Evolutionary conservation across 1,140 invertebrate genomes (phyloP).

Genomic region (Zaprionus davidi): DNA sequence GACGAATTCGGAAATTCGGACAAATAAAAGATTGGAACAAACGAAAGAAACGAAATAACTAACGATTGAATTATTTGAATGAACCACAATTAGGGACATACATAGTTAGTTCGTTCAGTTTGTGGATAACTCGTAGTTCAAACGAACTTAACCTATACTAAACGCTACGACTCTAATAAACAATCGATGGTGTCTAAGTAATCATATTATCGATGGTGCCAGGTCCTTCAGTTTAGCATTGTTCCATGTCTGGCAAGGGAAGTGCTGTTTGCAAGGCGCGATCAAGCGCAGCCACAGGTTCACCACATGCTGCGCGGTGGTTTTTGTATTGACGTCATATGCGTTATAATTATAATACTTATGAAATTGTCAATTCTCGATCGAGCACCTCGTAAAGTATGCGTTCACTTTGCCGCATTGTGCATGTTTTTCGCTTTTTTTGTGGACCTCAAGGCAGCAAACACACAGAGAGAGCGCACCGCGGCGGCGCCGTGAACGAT

Average conservation of each 20-base stretch:
- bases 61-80: too few species aligned
- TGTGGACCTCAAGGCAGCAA: slow-evolving; percentile 31
- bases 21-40: too few species aligned
- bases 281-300: background rate
- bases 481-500: slow-evolving; percentile 55
- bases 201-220: background rate
- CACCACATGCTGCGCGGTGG: background rate
- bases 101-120: too few species aligned
- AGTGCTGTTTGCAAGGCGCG: background rate
- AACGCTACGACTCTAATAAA: too few species aligned
- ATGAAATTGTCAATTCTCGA: slow-evolving; percentile 13
- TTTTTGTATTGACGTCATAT: slow-evolving; percentile 8
- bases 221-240: background rate
- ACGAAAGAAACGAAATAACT: too few species aligned
- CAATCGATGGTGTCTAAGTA: background rate
- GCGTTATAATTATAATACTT: slow-evolving; percentile 13
- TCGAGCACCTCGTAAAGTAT: slow-evolving; percentile 26
- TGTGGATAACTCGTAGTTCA: too few species aligned
- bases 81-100: too few species aligned
- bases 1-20: too few species aligned
- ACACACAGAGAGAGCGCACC: slow-evolving; percentile 21
- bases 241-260: background rate
- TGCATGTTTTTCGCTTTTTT: slow-evolving; percentile 30
- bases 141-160: too few species aligned
- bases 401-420: slow-evolving; percentile 32